Evolutionary conservation across 2,797 vertebrate species (phyloP).

Genomic region (Crax fasciolata): DNA sequence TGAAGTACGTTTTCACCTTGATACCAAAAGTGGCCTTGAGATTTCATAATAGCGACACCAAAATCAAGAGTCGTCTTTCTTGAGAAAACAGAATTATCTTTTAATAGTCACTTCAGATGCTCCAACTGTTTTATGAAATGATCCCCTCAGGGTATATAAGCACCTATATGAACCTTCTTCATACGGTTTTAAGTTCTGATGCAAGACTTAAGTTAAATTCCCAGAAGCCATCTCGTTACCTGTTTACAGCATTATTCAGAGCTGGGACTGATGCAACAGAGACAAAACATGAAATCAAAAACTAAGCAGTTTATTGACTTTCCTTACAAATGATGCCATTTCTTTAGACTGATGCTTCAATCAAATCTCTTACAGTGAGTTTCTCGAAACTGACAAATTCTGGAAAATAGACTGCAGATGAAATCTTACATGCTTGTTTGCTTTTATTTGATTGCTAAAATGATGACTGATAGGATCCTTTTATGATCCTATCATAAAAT

Average conservation of each 20-base stretch:
- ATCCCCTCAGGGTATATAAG: not conserved
- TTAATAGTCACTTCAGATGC: not conserved
- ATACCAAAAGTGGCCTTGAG: not conserved
- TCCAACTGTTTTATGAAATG: not conserved
- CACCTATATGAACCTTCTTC: not conserved
- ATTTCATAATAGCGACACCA: not conserved
- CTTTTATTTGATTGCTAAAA: not conserved
- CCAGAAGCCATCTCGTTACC: not conserved
- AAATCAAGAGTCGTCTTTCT: not conserved
- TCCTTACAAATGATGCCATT: not conserved
- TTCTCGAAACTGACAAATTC: not conserved
- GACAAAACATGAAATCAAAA: not conserved
- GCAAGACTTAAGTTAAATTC: not conserved
- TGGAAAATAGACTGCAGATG: not conserved
- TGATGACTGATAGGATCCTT: not conserved
- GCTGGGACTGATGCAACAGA: not conserved
- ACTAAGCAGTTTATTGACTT: not conserved
- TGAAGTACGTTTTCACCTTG: not conserved
- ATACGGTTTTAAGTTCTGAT: not conserved
- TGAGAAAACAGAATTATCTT: not conserved
- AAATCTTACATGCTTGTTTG: not conserved
- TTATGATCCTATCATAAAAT: no score
- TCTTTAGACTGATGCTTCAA: not conserved
- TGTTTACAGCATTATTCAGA: not conserved
- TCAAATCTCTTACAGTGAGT: not conserved